Percentiles rank a stretch among this genome's conserved stretches.
phyloP scores from a whole-genome alignment of 2,888 invertebrate genomes.

The Nesidiocoris tenuis region DNA sequence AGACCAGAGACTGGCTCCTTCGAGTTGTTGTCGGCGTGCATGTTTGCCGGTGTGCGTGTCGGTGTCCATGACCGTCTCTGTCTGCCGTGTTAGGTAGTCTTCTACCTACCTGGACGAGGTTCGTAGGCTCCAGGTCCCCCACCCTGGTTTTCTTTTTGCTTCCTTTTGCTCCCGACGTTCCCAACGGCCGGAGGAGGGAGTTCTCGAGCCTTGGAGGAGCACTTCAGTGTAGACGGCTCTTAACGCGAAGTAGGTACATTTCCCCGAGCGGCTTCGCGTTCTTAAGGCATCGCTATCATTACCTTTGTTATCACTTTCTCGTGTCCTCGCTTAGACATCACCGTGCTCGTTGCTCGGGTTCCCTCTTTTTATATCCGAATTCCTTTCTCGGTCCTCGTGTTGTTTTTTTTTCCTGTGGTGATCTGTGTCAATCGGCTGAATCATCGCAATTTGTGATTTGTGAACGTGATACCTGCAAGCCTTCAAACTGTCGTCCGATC shows the following conservation, averaged over 20 bases:
- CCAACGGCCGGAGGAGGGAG: not conserved
- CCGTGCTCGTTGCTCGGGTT: slow-evolving; percentile 10
- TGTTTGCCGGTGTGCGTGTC: not conserved
- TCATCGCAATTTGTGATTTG: not conserved
- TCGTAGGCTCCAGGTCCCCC: not conserved
- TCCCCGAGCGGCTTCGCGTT: no score
- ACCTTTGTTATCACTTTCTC: slow-evolving; percentile 32
- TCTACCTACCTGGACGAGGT: not conserved
- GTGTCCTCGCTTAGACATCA: no score
- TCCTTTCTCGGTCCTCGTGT: not conserved
- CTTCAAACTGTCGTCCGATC: slow-evolving; percentile 26
- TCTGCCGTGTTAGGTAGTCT: slow-evolving; percentile 9
- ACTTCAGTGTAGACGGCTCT: not conserved
- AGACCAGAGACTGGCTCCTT: slow-evolving; percentile 3
- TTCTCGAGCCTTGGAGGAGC: not conserved
- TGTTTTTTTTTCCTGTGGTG: not conserved
- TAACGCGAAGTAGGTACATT: not conserved
- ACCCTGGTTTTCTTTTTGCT: not conserved
- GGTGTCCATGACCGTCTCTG: not conserved
- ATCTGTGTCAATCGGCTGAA: slow-evolving; percentile 12
- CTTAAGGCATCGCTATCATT: slow-evolving; percentile 5
- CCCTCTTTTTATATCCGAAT: slow-evolving; percentile 8
- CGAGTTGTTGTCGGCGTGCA: not conserved
- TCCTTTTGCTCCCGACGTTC: not conserved
- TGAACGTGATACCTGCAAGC: not conserved